Conservation (phyloP, 1,140 invertebrate species). For the Monochamus saltuarius region DNA sequence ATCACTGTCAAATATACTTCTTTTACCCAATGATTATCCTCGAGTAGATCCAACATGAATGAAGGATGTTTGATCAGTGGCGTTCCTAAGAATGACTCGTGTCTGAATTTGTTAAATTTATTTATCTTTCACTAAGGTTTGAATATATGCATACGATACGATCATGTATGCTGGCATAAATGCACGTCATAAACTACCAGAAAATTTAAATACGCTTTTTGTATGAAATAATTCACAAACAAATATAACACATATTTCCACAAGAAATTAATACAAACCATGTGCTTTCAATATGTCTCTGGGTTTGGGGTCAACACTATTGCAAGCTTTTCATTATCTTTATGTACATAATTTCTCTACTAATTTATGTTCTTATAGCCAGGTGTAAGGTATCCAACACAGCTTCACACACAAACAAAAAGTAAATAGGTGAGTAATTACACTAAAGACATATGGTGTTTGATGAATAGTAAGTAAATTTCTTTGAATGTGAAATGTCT, state of each 20-base stretch:
- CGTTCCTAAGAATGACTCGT: too few species aligned
- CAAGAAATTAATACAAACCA: constrained; percentile 8
- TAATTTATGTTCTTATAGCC: constrained; percentile 42
- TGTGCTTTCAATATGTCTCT: neutral
- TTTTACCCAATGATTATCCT: too few species aligned
- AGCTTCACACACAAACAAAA: neutral
- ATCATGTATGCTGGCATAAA: too few species aligned
- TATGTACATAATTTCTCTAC: constrained; percentile 29
- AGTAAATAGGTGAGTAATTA: constrained; percentile 16
- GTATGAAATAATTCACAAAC: neutral
- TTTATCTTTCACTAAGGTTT: too few species aligned
- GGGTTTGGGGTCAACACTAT: constrained; percentile 12
- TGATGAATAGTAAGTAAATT: neutral
- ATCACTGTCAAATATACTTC: too few species aligned
- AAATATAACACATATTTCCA: constrained; percentile 4
- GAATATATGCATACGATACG: too few species aligned
- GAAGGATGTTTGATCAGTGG: too few species aligned
- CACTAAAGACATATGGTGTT: neutral
- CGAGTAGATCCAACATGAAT: too few species aligned
- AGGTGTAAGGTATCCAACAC: constrained; percentile 37
- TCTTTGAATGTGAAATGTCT: neutral
- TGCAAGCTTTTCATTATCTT: constrained; percentile 4
- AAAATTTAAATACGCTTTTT: neutral
- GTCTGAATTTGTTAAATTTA: too few species aligned
- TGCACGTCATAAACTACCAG: too few species aligned